Evolutionary conservation across 2,888 invertebrate genomes (phyloP).

Genomic region (Balanococcus diminutus): DNA sequence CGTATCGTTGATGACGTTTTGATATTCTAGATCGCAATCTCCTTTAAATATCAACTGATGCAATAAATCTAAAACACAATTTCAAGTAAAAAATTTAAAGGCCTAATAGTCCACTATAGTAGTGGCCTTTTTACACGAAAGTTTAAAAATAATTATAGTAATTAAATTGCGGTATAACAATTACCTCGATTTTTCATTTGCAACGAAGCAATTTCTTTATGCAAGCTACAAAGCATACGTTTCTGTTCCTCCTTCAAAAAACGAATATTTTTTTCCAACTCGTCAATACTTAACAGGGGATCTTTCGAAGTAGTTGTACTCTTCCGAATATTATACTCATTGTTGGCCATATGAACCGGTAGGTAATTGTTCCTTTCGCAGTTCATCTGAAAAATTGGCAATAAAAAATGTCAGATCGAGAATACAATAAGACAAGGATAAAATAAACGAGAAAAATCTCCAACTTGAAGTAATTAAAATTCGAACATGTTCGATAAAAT

Average conservation of each 20-base stretch:
- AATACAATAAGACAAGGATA: not conserved
- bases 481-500: not conserved
- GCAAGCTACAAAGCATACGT: conserved; percentile 45
- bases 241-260: conserved; percentile 50
- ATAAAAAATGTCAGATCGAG: not conserved
- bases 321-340: not conserved
- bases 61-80: conserved; percentile 23
- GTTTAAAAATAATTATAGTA: not conserved
- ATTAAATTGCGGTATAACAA: not conserved
- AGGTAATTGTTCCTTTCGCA: conserved; percentile 4
- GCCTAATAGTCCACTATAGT: not conserved
- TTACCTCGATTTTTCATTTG: conserved; percentile 49
- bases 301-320: conserved; percentile 10
- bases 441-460: too few relatives aligned
- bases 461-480: not conserved
- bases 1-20: conserved; percentile 22
- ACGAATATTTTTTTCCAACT: conserved; percentile 38
- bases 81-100: too few relatives aligned
- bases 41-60: conserved; percentile 34
- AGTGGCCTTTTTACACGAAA: not conserved
- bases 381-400: not conserved
- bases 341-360: not conserved
- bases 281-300: conserved; percentile 15
- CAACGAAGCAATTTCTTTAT: conserved; percentile 47
- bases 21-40: conserved; percentile 34